Evolutionary conservation across 1,140 invertebrate species (phyloP).

Genomic region (Samia ricini): DNA sequence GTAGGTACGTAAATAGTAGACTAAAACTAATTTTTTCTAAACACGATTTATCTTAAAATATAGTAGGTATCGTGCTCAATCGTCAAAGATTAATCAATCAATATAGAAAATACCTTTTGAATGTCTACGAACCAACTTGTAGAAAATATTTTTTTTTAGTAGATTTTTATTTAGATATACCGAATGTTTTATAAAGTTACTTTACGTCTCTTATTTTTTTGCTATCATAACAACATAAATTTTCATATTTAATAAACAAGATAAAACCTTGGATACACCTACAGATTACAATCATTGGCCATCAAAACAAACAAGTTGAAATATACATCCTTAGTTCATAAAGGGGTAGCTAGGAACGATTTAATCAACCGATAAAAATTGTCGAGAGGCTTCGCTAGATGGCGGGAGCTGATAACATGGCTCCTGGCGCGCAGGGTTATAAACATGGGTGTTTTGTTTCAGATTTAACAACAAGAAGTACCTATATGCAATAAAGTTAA

Average conservation of each 20-base stretch:
- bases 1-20: no score
- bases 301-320: conserved; percentile 42
- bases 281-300: not conserved
- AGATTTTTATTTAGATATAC: not conserved
- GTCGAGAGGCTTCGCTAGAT: conserved; percentile 44
- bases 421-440: conserved; percentile 2
- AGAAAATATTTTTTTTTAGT: not conserved
- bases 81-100: no score
- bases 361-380: conserved; percentile 65
- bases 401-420: conserved; percentile 33
- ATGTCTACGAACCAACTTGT: no score
- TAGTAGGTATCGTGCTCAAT: no score
- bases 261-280: conserved; percentile 1
- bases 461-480: not conserved
- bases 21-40: no score
- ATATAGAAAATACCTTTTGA: no score
- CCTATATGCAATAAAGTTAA: not conserved
- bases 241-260: not conserved
- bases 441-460: conserved; percentile 2
- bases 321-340: conserved; percentile 41
- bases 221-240: not conserved
- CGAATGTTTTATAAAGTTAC: not conserved
- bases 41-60: no score
- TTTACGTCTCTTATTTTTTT: not conserved
- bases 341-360: conserved; percentile 60